Base-by-base conservation (phyloP, 2,797 vertebrate species). In the Alauda arvensis region DNA sequence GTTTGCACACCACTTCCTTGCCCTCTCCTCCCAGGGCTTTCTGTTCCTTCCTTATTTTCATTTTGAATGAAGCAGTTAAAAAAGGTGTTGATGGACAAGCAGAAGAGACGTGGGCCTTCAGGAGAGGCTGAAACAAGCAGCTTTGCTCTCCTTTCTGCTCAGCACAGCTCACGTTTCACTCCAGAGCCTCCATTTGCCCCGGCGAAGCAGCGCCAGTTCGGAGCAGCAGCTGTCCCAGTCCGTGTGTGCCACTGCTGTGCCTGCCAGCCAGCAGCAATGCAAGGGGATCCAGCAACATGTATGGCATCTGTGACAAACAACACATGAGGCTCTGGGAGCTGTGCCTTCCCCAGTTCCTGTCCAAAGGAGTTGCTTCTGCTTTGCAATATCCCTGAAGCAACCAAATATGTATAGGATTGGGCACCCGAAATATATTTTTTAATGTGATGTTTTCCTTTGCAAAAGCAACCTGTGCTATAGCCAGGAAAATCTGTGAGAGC, bases 131-230 rank as follows among this genome's bases (percentile, higher is more conserved):
- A 45, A 68, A 56, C 2, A 14, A 80, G 51, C 5, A 24, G 8
- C 16, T 83, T 66, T 80, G 37, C 39, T 65, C 60, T 61, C 21
- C 2, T 19, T 87, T 71, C 46, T 75, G 37, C 39, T 49, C 10
- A 10, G 29, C 0, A 1, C 25, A 31, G 70, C 70, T 95, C 62
- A 16, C 0, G 0, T 94, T 94, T 93, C 78, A 9, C 31, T 34
- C 28, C 25, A 39, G 31, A 53, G 43, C 46, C 37, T 67, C 39
- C 70, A 51, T 56, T 20, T 72, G 29, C 48, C 21, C 29, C 65
- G 28, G 63, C 0, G 0, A 28, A 37, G 39, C 53, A 63, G 20
- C 1, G 0, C 29, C 10, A 12, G 45, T 6, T 72, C 45, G 53
- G 49, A 1, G 0, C 56, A 57, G 37, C 89, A 94, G 76, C 88